Percentiles rank a stretch among this genome's conserved stretches.
Conservation (phyloP, 2,888 invertebrate species). For the Cryptus viduatorius region DNA sequence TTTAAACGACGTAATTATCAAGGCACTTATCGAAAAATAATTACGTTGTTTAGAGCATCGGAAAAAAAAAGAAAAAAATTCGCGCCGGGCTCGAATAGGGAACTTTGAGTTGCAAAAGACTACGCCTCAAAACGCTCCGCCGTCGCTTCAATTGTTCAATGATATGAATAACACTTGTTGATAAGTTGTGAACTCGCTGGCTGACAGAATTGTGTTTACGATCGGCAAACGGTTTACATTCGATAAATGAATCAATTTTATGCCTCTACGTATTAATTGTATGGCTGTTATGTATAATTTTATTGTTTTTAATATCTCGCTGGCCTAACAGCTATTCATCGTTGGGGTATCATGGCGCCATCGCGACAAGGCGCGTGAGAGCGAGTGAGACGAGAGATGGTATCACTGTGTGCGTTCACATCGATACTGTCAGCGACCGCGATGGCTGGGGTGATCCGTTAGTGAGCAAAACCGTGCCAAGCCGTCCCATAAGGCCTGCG, state of each 20-base stretch:
- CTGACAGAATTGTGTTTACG: background rate
- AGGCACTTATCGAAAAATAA: background rate
- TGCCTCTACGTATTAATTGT: too few species aligned
- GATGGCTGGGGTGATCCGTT: background rate
- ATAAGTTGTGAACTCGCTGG: background rate
- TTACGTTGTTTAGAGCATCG: background rate
- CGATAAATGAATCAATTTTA: background rate
- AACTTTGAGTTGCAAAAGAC: background rate
- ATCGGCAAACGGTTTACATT: background rate
- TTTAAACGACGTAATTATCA: background rate
- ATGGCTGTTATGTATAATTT: too few species aligned
- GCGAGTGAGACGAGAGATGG: background rate
- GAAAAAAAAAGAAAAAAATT: background rate
- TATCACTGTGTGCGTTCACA: background rate
- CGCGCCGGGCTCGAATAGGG: too few species aligned
- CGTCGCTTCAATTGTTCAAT: background rate
- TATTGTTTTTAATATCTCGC: too few species aligned
- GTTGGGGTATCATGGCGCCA: too few species aligned
- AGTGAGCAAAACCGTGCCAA: background rate
- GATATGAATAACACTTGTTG: background rate
- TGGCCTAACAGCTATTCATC: too few species aligned
- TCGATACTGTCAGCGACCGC: background rate
- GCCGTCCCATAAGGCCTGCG: background rate
- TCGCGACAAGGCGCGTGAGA: background rate
- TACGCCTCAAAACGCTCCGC: background rate